These are phyloP conservation scores for Centruroides sculpturatus DNA, from an alignment of 1,140 invertebrate genomes.

Conservation along the genomic window DNA sequence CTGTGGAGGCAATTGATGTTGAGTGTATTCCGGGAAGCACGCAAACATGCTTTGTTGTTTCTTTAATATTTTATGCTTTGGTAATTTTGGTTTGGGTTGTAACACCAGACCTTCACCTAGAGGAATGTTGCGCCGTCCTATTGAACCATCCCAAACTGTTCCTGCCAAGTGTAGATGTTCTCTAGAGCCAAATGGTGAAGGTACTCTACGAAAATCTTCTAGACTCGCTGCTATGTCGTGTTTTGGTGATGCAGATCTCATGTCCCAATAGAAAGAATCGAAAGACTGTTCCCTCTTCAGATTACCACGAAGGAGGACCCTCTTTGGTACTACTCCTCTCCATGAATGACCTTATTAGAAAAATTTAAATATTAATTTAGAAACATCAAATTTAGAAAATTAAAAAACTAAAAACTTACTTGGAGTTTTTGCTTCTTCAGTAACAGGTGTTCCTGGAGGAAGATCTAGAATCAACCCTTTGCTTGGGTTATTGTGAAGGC, in stretches of 20 bases:
- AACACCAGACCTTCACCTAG: neutral
- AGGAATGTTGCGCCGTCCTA: neutral
- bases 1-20: slow-evolving; percentile 1
- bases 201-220: slow-evolving; percentile 8
- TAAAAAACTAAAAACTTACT: no score
- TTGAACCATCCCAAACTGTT: slow-evolving; percentile 14
- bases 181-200: slow-evolving; percentile 19
- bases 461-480: slow-evolving; percentile 18
- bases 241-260: slow-evolving; percentile 7
- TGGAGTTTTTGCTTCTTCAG: slow-evolving; percentile 16
- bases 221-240: slow-evolving; percentile 13
- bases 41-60: slow-evolving; percentile 24
- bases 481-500: slow-evolving; percentile 21
- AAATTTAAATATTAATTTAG: no score
- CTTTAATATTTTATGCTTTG: slow-evolving; percentile 23
- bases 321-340: slow-evolving; percentile 11
- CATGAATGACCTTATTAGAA: no score
- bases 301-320: slow-evolving; percentile 12
- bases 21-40: slow-evolving; percentile 16
- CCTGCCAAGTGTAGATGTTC: slow-evolving; percentile 15
- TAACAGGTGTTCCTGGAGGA: slow-evolving; percentile 14
- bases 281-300: slow-evolving; percentile 22
- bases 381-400: no score
- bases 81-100: slow-evolving; percentile 11
- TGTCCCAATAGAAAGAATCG: slow-evolving; percentile 23